These are phyloP conservation scores for Microtus montanus DNA, from an alignment of 2,113 vertebrate species.

Conservation along the genomic window DNA sequence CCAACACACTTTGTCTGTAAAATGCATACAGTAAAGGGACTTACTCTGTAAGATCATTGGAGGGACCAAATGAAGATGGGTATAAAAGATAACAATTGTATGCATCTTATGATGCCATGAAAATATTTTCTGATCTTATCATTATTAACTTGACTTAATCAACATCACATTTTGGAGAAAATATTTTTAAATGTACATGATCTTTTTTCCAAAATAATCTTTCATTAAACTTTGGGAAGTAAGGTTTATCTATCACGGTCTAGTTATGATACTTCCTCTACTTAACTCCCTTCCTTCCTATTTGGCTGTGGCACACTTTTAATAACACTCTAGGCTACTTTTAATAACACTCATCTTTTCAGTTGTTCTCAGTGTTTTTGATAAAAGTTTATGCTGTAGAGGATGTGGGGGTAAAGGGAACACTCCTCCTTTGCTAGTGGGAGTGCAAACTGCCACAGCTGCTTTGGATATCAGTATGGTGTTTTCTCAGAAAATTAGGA, in stretches of 20 bases:
- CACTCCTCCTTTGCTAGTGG: too few relatives aligned
- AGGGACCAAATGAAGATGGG: not conserved
- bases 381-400: too few relatives aligned
- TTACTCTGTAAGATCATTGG: not conserved
- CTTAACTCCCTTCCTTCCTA: not conserved
- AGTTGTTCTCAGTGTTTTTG: not conserved
- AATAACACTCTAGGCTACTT: not conserved
- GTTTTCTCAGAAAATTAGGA: too few relatives aligned
- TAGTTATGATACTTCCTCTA: not conserved
- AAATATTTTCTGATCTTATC: not conserved
- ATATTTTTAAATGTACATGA: not conserved
- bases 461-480: too few relatives aligned
- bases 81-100: not conserved
- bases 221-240: not conserved
- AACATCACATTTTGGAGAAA: not conserved
- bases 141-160: not conserved
- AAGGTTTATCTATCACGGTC: not conserved
- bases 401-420: too few relatives aligned
- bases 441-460: too few relatives aligned
- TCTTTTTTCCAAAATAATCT: not conserved
- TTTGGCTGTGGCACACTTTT: rapidly evolving
- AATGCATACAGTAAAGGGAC: not conserved
- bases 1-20: not conserved
- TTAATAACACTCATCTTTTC: not conserved
- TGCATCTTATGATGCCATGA: not conserved